These are phyloP conservation scores for Chymomyza fuscimana DNA, from an alignment of 2,888 invertebrate genomes.

Conservation along the genomic window DNA sequence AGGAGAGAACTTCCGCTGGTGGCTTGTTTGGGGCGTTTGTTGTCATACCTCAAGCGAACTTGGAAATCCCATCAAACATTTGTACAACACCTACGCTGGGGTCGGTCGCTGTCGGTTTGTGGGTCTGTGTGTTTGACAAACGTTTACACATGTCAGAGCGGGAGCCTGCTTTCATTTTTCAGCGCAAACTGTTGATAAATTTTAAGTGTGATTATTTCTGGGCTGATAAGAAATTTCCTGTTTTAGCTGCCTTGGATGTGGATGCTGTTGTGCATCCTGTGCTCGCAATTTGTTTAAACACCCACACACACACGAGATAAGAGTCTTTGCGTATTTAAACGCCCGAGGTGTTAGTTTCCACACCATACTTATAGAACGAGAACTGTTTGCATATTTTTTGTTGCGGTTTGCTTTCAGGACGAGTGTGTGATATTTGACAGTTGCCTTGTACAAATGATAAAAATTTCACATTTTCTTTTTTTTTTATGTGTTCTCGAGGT, in stretches of 20 bases:
- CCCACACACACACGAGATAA: slow-evolving; percentile 40
- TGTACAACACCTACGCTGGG: slow-evolving; percentile 61
- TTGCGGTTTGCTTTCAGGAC: slow-evolving; percentile 42
- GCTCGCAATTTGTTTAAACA: slow-evolving; percentile 36
- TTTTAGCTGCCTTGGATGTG: slow-evolving; percentile 20
- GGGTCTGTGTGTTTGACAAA: slow-evolving; percentile 13
- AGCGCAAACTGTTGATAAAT: slow-evolving; percentile 35
- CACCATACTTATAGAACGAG: slow-evolving; percentile 30
- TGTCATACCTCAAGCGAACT: slow-evolving; percentile 38
- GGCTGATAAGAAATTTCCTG: slow-evolving; percentile 57
- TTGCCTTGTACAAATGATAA: slow-evolving; percentile 58
- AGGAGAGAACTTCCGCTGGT: slow-evolving; percentile 51
- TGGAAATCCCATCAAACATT: slow-evolving; percentile 61
- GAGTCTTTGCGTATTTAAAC: slow-evolving; percentile 48
- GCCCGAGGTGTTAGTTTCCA: slow-evolving; percentile 62
- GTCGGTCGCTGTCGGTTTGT: background rate
- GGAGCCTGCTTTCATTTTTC: slow-evolving; percentile 46
- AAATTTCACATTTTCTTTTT: slow-evolving; percentile 54
- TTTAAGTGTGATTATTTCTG: slow-evolving; percentile 56
- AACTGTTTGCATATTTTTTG: slow-evolving; percentile 23
- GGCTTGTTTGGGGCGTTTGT: slow-evolving; percentile 21
- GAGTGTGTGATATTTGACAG: slow-evolving; percentile 69
- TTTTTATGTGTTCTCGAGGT: slow-evolving; percentile 19
- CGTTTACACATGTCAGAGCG: slow-evolving; percentile 41
- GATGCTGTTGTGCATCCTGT: slow-evolving; percentile 28